phyloP scores from a whole-genome alignment of 2,797 vertebrate genomes.

The Synaphobranchus kaupii region DNA sequence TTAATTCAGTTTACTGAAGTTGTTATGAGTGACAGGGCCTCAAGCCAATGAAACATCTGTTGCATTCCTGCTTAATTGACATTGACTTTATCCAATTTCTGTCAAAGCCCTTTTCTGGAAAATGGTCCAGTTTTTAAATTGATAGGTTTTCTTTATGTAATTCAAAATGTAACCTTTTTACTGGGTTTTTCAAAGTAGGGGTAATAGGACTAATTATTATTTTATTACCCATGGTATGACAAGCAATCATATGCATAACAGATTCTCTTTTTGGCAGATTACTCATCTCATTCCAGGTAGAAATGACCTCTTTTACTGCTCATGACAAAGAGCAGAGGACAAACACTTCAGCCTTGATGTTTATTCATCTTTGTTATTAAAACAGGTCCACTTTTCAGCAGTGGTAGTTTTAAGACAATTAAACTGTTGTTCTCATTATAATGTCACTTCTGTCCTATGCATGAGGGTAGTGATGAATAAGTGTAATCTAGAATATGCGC shows the following conservation, averaged over 20 bases:
- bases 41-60: neutral
- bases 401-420: neutral
- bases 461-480: slow-evolving; percentile 3
- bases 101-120: neutral
- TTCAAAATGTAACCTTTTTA: neutral
- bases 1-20: neutral
- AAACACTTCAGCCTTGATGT: neutral
- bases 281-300: neutral
- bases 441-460: neutral
- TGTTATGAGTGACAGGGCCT: neutral
- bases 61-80: neutral
- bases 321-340: neutral
- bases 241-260: neutral
- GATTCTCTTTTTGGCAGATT: neutral
- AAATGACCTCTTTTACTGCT: neutral
- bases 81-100: neutral
- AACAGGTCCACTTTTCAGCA: neutral
- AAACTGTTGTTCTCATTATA: neutral
- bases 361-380: neutral
- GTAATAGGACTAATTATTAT: neutral
- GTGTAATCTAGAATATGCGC: slow-evolving; percentile 13
- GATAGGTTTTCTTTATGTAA: neutral
- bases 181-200: neutral
- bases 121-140: neutral
- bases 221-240: neutral